Conservation (phyloP, 2,113 vertebrate genomes). For the Catharus fuscescens region DNA sequence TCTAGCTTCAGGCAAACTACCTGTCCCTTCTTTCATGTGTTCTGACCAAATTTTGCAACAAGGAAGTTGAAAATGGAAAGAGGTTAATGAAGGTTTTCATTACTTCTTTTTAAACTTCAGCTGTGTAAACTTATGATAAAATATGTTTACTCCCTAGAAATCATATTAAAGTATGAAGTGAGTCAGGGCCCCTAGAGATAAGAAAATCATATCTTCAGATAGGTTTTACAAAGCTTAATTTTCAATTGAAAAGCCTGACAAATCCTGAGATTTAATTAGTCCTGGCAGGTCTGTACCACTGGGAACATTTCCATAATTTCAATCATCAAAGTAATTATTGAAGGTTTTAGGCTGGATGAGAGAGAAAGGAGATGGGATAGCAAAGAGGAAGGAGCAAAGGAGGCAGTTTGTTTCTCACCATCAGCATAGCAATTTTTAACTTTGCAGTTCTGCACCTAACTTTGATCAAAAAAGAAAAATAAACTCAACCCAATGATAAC, state of each 20-base stretch:
- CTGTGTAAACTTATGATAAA: neutral
- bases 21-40: neutral
- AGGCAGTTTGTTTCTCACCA: neutral
- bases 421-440: neutral
- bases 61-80: neutral
- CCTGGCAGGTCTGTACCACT: neutral
- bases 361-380: neutral
- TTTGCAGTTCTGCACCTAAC: neutral
- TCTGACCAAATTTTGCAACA: neutral
- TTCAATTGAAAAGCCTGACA: neutral
- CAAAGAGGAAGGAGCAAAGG: neutral
- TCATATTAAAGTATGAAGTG: neutral
- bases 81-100: neutral
- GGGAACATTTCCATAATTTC: constrained; percentile 11
- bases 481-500: neutral
- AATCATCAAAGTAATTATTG: neutral
- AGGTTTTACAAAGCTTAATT: neutral
- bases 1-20: neutral
- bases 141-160: constrained; percentile 11
- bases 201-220: neutral
- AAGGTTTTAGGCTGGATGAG: neutral
- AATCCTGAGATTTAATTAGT: constrained; percentile 37
- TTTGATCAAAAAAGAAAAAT: constrained; percentile 20
- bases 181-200: neutral
- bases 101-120: neutral